Evolutionary conservation across 2,113 vertebrate species (phyloP).

Genomic region (Galeopterus variegatus): DNA sequence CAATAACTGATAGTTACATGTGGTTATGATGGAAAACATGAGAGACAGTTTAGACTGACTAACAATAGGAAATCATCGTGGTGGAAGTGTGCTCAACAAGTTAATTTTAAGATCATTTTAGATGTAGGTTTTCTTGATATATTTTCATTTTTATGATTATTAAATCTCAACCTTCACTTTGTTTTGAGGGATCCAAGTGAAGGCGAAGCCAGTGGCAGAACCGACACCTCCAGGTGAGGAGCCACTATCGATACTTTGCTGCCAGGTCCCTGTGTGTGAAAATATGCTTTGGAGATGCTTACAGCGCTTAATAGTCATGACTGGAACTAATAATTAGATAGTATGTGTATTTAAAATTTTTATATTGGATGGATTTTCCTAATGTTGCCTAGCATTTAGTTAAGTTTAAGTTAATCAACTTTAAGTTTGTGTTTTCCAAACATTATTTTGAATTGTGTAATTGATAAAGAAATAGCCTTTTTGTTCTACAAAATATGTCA

Average conservation of each 20-base stretch:
- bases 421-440: slow-evolving; percentile 14
- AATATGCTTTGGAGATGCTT: slow-evolving; percentile 69
- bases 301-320: slow-evolving; percentile 72
- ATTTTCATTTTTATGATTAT: slow-evolving; percentile 89
- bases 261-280: slow-evolving; percentile 82
- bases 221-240: slow-evolving; percentile 97
- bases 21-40: not conserved
- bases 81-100: slow-evolving; percentile 74
- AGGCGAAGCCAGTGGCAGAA: slow-evolving; percentile 97
- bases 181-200: slow-evolving; percentile 98
- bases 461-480: slow-evolving; percentile 64
- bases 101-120: slow-evolving; percentile 82
- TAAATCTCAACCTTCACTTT: slow-evolving; percentile 93
- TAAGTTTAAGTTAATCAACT: not conserved
- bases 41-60: slow-evolving; percentile 53
- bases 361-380: slow-evolving; percentile 59
- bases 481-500: not conserved
- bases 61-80: slow-evolving; percentile 74
- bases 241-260: slow-evolving; percentile 86
- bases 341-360: slow-evolving; percentile 65
- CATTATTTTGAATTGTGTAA: slow-evolving; percentile 57
- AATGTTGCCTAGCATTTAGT: slow-evolving; percentile 25
- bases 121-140: slow-evolving; percentile 87
- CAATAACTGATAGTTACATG: not conserved
- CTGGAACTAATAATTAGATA: slow-evolving; percentile 59